phyloP scores from a whole-genome alignment of 2,797 vertebrate genomes.

The Manis pentadactyla region DNA sequence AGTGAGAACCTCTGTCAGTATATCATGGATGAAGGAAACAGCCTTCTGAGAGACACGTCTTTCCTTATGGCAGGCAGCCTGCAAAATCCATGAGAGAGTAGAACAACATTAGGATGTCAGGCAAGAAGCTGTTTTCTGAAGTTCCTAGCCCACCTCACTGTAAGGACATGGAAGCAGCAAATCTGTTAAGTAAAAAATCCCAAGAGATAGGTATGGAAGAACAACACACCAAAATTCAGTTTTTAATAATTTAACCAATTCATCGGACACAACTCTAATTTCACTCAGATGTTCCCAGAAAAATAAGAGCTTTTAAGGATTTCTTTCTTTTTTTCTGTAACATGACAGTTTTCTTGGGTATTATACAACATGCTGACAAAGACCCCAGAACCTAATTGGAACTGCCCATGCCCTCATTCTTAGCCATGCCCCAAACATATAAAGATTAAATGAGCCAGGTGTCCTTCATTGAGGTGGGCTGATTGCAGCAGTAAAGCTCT shows the following conservation, averaged over 20 bases:
- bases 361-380: background rate
- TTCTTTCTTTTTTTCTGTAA: background rate
- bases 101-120: background rate
- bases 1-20: slow-evolving; percentile 95
- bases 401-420: background rate
- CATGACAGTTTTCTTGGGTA: background rate
- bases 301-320: background rate
- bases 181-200: background rate
- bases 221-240: background rate
- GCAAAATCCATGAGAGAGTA: background rate
- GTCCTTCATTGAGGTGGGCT: background rate
- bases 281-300: slow-evolving; percentile 13
- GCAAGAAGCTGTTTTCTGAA: background rate
- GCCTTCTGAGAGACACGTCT: slow-evolving; percentile 97
- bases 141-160: background rate
- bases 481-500: background rate
- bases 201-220: background rate
- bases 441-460: background rate
- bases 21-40: slow-evolving; percentile 97
- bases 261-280: background rate
- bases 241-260: background rate
- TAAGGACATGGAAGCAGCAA: background rate
- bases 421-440: background rate
- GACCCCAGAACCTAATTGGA: background rate
- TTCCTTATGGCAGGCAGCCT: slow-evolving; percentile 98